Evolutionary conservation across 2,888 invertebrate genomes (phyloP).

Genomic region (Protula sp.): DNA sequence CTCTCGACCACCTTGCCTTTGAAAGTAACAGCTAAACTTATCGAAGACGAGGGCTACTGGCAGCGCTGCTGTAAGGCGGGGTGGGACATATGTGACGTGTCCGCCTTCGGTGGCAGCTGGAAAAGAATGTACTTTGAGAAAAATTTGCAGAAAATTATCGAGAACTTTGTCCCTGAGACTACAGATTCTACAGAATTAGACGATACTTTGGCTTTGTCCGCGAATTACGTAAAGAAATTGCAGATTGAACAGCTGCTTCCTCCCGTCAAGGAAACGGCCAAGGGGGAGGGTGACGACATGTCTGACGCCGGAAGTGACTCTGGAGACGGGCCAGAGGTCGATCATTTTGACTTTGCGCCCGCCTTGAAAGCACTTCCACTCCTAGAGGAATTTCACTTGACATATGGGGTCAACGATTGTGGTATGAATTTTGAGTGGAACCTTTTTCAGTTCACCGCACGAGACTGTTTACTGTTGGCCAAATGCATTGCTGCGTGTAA

Average conservation of each 20-base stretch:
- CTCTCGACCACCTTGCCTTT: slow-evolving; percentile 48
- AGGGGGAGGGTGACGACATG: slow-evolving; percentile 44
- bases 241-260: slow-evolving; percentile 50
- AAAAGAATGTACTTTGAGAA: slow-evolving; percentile 54
- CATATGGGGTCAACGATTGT: slow-evolving; percentile 52
- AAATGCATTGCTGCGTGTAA: slow-evolving; percentile 49
- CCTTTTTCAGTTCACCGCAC: slow-evolving; percentile 53
- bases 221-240: slow-evolving; percentile 45
- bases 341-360: slow-evolving; percentile 52
- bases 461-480: slow-evolving; percentile 51
- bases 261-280: slow-evolving; percentile 46
- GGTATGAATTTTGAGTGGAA: slow-evolving; percentile 56
- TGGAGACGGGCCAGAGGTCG: slow-evolving; percentile 49
- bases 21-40: slow-evolving; percentile 52
- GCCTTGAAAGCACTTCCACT: slow-evolving; percentile 43
- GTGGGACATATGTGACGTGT: slow-evolving; percentile 52
- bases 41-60: slow-evolving; percentile 54
- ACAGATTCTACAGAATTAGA: slow-evolving; percentile 43
- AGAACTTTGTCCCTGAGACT: slow-evolving; percentile 50
- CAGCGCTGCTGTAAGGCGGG: slow-evolving; percentile 48
- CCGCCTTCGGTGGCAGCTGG: slow-evolving; percentile 48
- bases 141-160: slow-evolving; percentile 48
- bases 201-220: slow-evolving; percentile 43
- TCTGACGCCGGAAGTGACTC: slow-evolving; percentile 48
- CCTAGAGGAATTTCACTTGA: slow-evolving; percentile 49